phyloP scores from a whole-genome alignment of 2,797 vertebrate genomes.

The Kryptolebias ocellatus region DNA sequence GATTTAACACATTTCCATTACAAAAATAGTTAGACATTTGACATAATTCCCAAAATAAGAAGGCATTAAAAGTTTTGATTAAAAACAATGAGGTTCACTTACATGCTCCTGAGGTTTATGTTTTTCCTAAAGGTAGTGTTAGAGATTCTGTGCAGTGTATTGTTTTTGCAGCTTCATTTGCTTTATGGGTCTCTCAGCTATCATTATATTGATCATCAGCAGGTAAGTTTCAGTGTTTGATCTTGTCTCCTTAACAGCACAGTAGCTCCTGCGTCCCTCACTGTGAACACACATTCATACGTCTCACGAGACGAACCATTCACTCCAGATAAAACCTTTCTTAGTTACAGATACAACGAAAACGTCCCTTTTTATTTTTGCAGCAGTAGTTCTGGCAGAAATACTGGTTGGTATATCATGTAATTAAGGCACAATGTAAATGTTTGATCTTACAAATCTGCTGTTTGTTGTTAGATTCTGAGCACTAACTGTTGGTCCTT shows the following conservation, averaged over 20 bases:
- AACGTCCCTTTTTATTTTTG: constrained; percentile 3
- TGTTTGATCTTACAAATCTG: background rate
- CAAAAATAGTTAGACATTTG: background rate
- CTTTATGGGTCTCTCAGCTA: constrained; percentile 4
- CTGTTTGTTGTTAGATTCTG: background rate
- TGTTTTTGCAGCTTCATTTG: constrained; percentile 20
- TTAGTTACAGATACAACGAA: constrained; percentile 1
- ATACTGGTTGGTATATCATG: constrained; percentile 27
- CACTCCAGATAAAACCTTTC: constrained; percentile 2
- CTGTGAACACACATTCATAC: constrained; percentile 5
- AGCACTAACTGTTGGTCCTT: constrained; percentile 7
- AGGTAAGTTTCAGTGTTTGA: constrained; percentile 27
- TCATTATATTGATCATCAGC: constrained; percentile 11
- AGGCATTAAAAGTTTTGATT: constrained; percentile 24
- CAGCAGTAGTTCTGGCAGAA: constrained; percentile 7
- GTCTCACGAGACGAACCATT: background rate
- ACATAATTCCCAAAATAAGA: constrained; percentile 13
- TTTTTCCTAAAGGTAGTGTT: constrained; percentile 16
- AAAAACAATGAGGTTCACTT: constrained; percentile 25
- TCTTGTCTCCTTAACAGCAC: background rate
- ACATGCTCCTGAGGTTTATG: constrained; percentile 45
- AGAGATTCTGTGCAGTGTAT: constrained; percentile 35
- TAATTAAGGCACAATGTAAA: constrained; percentile 17
- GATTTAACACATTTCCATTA: constrained; percentile 12
- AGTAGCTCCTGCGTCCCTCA: background rate